Conservation (phyloP, 2,797 vertebrate genomes). For the Pampus argenteus region DNA sequence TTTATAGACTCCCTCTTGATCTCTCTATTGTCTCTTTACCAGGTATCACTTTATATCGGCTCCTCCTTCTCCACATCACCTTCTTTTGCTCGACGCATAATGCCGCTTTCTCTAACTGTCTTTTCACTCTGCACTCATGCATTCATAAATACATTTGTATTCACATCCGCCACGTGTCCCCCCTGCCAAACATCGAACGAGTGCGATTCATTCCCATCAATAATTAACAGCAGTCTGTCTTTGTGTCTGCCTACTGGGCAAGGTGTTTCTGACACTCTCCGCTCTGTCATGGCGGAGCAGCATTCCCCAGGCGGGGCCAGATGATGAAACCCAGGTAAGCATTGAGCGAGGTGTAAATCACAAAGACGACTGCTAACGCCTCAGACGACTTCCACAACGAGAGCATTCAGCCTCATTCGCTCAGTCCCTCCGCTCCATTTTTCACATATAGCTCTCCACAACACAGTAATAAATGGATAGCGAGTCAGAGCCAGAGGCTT, state of each 20-base stretch:
- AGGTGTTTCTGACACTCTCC: constrained; percentile 60
- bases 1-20: constrained; percentile 79
- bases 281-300: constrained; percentile 23
- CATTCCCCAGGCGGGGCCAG: constrained; percentile 16
- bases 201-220: constrained; percentile 72
- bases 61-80: constrained; percentile 37
- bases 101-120: constrained; percentile 12
- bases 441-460: constrained; percentile 71
- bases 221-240: constrained; percentile 71
- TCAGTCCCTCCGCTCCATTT: constrained; percentile 55
- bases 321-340: constrained; percentile 56
- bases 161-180: constrained; percentile 59
- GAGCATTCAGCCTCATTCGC: constrained; percentile 43
- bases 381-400: constrained; percentile 38
- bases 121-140: constrained; percentile 12
- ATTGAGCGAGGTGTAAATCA: constrained; percentile 60
- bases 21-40: constrained; percentile 74
- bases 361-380: constrained; percentile 44
- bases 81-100: constrained; percentile 29
- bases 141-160: constrained; percentile 63
- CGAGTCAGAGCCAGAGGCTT: constrained; percentile 73
- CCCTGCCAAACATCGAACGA: constrained; percentile 63
- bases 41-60: constrained; percentile 59
- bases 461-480: constrained; percentile 76
- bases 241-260: constrained; percentile 62